Conservation (phyloP, 2,888 invertebrate species). For the Noctua fimbriata region DNA sequence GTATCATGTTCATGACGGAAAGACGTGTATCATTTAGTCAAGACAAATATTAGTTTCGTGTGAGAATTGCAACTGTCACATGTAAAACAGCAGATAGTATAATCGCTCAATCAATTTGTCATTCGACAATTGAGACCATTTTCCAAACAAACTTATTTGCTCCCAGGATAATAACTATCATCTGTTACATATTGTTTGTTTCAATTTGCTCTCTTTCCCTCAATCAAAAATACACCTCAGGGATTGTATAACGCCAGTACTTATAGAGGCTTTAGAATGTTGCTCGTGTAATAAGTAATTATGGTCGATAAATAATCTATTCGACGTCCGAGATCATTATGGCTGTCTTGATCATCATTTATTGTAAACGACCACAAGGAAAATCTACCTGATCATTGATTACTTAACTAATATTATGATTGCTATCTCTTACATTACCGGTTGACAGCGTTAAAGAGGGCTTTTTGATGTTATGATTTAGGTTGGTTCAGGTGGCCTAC, state of each 20-base stretch:
- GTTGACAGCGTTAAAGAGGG: background rate
- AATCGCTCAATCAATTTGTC: background rate
- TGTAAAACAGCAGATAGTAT: background rate
- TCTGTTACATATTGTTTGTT: slow-evolving; percentile 13
- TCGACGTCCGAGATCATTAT: slow-evolving; percentile 20
- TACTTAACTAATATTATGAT: background rate
- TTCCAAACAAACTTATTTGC: background rate
- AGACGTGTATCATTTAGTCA: background rate
- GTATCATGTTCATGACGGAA: background rate
- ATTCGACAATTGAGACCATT: background rate
- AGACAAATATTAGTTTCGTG: background rate
- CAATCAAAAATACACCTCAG: slow-evolving; percentile 28
- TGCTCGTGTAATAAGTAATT: background rate
- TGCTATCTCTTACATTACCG: background rate
- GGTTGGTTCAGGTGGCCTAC: no score
- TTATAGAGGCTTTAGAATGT: slow-evolving; percentile 12
- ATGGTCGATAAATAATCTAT: slow-evolving; percentile 34
- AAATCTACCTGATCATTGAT: slow-evolving; percentile 6
- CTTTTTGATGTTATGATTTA: background rate
- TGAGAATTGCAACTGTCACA: background rate
- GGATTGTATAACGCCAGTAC: slow-evolving; percentile 15
- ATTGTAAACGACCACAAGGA: background rate
- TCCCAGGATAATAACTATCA: background rate
- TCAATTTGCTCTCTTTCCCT: slow-evolving; percentile 4
- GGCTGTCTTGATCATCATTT: background rate